These are phyloP conservation scores for Nothobranchius furzeri DNA, from an alignment of 2,113 vertebrate species.

Conservation along the genomic window DNA sequence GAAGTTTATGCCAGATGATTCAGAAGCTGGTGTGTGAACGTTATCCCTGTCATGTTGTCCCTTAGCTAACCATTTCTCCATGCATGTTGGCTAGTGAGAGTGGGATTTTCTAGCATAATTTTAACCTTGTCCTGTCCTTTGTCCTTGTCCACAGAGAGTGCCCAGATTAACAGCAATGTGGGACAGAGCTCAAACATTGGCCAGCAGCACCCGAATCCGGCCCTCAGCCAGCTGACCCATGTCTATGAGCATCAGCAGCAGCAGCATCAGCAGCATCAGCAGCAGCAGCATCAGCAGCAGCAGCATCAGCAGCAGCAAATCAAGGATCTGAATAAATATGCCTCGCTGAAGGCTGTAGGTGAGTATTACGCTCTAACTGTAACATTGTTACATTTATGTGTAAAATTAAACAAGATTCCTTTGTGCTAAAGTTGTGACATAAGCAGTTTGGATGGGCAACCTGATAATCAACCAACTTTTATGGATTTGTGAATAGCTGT, in stretches of 20 bases:
- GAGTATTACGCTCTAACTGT: slow-evolving; percentile 66
- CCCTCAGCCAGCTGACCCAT: slow-evolving; percentile 91
- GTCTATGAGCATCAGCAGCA: slow-evolving; percentile 93
- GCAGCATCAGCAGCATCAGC: slow-evolving; percentile 63
- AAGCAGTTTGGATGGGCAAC: no score
- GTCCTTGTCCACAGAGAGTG: slow-evolving; percentile 79
- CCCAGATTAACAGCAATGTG: slow-evolving; percentile 93
- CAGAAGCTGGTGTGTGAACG: neutral
- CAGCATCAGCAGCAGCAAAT: slow-evolving; percentile 83
- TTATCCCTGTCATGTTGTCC: neutral
- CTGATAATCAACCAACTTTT: no score
- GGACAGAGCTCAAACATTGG: slow-evolving; percentile 85
- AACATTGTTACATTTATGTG: no score
- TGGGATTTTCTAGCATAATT: slow-evolving; percentile 1
- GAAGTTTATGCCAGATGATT: neutral
- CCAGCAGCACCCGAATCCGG: slow-evolving; percentile 91
- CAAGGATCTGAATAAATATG: slow-evolving; percentile 96
- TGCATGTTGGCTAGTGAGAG: neutral
- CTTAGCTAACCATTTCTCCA: slow-evolving; percentile 7
- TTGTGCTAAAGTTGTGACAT: no score
- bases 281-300: slow-evolving; percentile 73
- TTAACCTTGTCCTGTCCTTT: slow-evolving; percentile 33
- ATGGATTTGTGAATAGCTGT: no score
- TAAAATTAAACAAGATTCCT: no score
- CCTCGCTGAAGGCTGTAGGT: slow-evolving; percentile 97